Evolutionary conservation across 2,113 vertebrate genomes (phyloP), one percentile per base, ranked within the genome.

Genomic region (Lepidothrix coronata): DNA sequence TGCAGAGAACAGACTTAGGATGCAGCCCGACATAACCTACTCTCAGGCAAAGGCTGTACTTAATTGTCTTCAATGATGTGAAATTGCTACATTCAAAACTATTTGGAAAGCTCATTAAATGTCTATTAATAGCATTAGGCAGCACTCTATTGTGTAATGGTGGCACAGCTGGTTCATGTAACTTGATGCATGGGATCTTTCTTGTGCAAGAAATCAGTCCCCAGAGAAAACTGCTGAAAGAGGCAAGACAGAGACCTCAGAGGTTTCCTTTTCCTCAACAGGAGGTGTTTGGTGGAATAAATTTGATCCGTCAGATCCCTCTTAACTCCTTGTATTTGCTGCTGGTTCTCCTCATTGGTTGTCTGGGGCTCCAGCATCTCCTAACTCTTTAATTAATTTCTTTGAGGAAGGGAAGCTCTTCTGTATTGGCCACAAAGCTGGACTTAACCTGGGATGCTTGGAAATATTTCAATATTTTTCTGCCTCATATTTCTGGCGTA

Each of bases 151-250:
- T 55, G 77, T 72, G 51, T 25, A 73, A 41, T 35, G 46, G 54
- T 88, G 81, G 39, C 85, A 95, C 85, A 96, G 93, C 71, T 96
- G 88, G 79, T 83, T 62, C 57, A 7, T 63, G 91, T 62, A 89
- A 88, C 28, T 93, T 89, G 49, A 37, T 79, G 39, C 57, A 59
- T 2, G 55, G 54, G 59, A 91, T 79, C 51, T 67, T 95, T 55
- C 62, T 81, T 0, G 0, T 73, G 52, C 70, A 88, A 79, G 28
- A 80, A 57, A 72, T 90, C 51, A 46, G 43, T 77, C 35, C 43
- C 19, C 59, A 55, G 33, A 85, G 58, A 59, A 89, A 78, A 65
- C 11, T 0, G 0, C 35, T 30, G 62, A 33, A 80, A 65, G 39
- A 93, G 23, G 39, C 54, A 63, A 82, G 71, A 73, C 27, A 77